Conservation (phyloP, 2,797 vertebrate genomes). For the Sebastes hubbsi region DNA sequence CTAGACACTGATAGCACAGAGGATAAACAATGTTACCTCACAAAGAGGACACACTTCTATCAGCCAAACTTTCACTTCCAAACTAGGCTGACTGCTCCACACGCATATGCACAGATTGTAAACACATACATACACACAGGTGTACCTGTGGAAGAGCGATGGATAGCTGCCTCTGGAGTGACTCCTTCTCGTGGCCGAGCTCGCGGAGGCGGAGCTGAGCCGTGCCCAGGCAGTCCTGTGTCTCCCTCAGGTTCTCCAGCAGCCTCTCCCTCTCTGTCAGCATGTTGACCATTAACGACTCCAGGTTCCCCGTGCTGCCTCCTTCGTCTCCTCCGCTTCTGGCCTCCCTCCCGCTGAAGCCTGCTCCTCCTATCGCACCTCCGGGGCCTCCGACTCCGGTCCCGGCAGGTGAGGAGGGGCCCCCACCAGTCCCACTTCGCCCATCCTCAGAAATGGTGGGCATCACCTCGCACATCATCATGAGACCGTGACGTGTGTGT, state of each 20-base stretch:
- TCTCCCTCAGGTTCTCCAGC: conserved; percentile 91
- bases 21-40: conserved; percentile 18
- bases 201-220: conserved; percentile 90
- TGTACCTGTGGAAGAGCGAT: conserved; percentile 92
- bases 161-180: conserved; percentile 89
- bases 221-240: conserved; percentile 88
- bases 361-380: conserved; percentile 69
- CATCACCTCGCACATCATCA: conserved; percentile 97
- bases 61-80: background rate
- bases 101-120: background rate
- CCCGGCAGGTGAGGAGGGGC: conserved; percentile 71
- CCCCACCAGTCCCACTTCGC: conserved; percentile 81
- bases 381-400: conserved; percentile 63
- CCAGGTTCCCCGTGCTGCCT: conserved; percentile 89
- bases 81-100: background rate
- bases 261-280: conserved; percentile 91
- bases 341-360: conserved; percentile 65
- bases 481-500: conserved; percentile 68
- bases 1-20: conserved; percentile 14
- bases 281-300: conserved; percentile 96
- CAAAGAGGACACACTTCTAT: background rate
- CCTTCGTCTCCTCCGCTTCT: conserved; percentile 86
- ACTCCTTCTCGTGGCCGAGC: conserved; percentile 91
- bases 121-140: background rate
- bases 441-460: conserved; percentile 95